Evolutionary conservation across 1,140 invertebrate genomes (phyloP).

Genomic region (Acyrthosiphon pisum): DNA sequence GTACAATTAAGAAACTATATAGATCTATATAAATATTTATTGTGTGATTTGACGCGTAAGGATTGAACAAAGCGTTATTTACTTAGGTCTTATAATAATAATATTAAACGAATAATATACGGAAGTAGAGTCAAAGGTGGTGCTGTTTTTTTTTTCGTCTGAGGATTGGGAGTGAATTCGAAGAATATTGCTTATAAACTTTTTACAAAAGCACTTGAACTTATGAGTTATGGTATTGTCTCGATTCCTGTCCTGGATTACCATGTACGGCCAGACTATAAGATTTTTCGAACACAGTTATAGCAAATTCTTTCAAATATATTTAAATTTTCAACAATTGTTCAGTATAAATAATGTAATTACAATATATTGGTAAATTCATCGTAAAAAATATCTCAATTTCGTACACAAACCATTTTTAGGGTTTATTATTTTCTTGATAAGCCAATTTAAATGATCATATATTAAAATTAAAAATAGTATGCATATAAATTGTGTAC

Average conservation of each 20-base stretch:
- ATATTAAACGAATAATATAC: no score
- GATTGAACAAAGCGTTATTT: neutral
- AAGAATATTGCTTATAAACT: neutral
- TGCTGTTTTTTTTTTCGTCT: neutral
- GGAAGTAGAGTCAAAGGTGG: neutral
- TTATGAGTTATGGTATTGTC: neutral
- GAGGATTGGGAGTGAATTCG: neutral
- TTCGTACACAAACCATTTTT: neutral
- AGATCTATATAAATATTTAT: neutral
- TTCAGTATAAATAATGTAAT: no score
- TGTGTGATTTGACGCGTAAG: neutral
- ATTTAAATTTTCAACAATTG: neutral
- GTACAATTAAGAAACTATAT: no score
- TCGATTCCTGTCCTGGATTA: neutral
- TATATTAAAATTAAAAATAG: no score
- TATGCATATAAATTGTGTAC: neutral
- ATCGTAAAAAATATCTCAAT: neutral
- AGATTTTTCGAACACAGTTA: neutral
- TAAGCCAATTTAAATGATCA: no score
- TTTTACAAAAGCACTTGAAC: neutral
- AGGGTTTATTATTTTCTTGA: neutral
- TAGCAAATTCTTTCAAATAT: neutral
- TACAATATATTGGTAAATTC: neutral
- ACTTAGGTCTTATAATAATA: neutral
- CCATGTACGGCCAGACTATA: neutral